These are phyloP conservation scores for Globodera ellingtonae DNA, from an alignment of 1,140 invertebrate species.

Conservation along the genomic window DNA sequence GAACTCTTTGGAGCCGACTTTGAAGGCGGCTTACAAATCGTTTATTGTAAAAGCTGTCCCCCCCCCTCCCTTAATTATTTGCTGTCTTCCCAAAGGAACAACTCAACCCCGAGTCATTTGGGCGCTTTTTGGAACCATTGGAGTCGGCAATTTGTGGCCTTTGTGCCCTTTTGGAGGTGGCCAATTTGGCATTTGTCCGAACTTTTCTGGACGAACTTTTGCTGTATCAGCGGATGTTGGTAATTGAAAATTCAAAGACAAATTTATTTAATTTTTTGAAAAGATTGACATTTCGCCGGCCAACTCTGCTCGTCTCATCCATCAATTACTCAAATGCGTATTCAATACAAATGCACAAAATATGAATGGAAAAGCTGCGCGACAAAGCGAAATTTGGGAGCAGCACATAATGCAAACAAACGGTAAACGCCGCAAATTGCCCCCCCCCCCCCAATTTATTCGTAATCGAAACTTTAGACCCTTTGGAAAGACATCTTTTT, in stretches of 20 bases:
- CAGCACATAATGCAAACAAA: not conserved
- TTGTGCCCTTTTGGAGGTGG: slow-evolving; percentile 36
- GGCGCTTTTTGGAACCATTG: slow-evolving; percentile 39
- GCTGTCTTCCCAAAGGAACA: slow-evolving; percentile 26
- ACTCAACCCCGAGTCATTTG: slow-evolving; percentile 30
- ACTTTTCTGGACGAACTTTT: slow-evolving; percentile 41
- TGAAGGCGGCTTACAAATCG: slow-evolving; percentile 35
- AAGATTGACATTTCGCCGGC: slow-evolving; percentile 29
- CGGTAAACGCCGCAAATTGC: not conserved
- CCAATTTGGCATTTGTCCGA: slow-evolving; percentile 19
- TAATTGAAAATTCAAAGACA: not conserved
- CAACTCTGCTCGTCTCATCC: slow-evolving; percentile 31
- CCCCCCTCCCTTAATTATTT: not conserved
- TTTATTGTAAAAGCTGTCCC: slow-evolving; percentile 21
- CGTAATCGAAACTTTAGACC: slow-evolving; percentile 2
- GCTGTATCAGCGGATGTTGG: slow-evolving; percentile 35
- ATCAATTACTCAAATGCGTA: slow-evolving; percentile 32
- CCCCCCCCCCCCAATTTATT: no score
- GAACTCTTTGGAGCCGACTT: slow-evolving; percentile 16
- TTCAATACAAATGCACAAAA: slow-evolving; percentile 28
- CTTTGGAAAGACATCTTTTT: slow-evolving; percentile 23
- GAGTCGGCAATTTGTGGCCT: slow-evolving; percentile 28
- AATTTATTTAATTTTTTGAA: not conserved
- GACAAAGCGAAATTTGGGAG: slow-evolving; percentile 14
- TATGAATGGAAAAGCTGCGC: slow-evolving; percentile 17